Base-by-base conservation (phyloP, 2,888 invertebrate species). In the Amiota communis region DNA sequence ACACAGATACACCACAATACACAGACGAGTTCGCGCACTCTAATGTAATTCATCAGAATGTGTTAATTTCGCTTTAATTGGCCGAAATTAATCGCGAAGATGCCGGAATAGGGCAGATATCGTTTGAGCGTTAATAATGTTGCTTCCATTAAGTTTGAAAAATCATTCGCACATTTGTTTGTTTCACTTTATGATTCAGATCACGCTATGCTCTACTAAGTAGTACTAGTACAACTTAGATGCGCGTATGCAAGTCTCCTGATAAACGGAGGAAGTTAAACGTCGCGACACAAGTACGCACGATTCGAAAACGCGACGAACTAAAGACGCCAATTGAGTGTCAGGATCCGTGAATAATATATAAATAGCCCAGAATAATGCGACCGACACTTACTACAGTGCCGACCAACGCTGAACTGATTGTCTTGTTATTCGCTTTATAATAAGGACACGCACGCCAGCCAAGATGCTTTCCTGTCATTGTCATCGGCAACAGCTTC, bases 401-500 rank as follows among this genome's bases (percentile, higher is more conserved):
- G 81, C 82, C 79, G 78, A 78, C 77, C 80, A 78, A 79, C 77
- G 75, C 73, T 76, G 79, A 78, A 79, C 79, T 79, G 76, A 83
- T 79, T 79, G 78, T 79, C 70, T 49, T 46, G 56, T 48, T 63
- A 72, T 72, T 76, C 76, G 70, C 76, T 73, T 61, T 75, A 73
- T 75, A 74, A 70, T 70, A 73, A 78, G 72, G 77, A 71, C 76
- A 79, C 76, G 75, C 70, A 79, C 79, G 74, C 36, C 74, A 49
- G 75, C 51, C 57, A 53, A 61, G 23, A 64, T 69, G 76, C 73
- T 13, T 69, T 20, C 75, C 68, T 71, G 76, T n/a, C 76, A 75
- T 20, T 76, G 36, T 36, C 36, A 36, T 23, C 75, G 74, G 75
- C 48, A 9, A 1, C 76, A 74, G 13, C 76, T 4, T 36, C 2